These are phyloP conservation scores for Gymnoscelis rufifasciata DNA, from an alignment of 2,888 invertebrate species.

Conservation along the genomic window DNA sequence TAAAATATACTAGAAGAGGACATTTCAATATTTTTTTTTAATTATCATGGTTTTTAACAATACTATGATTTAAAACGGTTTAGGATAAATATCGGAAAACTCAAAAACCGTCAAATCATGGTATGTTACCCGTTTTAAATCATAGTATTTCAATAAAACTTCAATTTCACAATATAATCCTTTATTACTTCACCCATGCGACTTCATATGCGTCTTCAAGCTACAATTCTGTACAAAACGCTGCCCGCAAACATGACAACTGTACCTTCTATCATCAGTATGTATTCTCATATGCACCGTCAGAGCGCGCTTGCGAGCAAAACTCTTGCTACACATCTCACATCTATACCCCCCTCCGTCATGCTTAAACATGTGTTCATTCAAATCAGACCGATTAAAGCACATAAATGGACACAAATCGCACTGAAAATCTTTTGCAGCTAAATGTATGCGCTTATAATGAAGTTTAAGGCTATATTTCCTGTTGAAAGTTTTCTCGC, in stretches of 20 bases:
- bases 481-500: conserved; percentile 27
- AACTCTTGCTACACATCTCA: conserved; percentile 57
- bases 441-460: conserved; percentile 29
- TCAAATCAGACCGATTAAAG: conserved; percentile 38
- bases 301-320: conserved; percentile 45
- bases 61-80: too few species aligned
- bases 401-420: conserved; percentile 45
- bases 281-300: conserved; percentile 51
- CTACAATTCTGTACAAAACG: conserved; percentile 70
- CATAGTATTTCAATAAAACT: too few species aligned
- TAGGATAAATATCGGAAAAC: too few species aligned
- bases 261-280: conserved; percentile 50
- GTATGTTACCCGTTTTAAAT: too few species aligned
- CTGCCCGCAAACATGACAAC: conserved; percentile 65
- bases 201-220: conserved; percentile 64
- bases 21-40: too few species aligned
- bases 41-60: too few species aligned
- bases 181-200: conserved; percentile 47
- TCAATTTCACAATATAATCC: too few species aligned
- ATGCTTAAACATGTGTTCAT: conserved; percentile 35
- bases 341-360: conserved; percentile 49
- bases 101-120: too few species aligned
- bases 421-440: conserved; percentile 29
- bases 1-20: too few species aligned
- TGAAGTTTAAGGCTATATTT: conserved; percentile 27